Percentiles rank a stretch among this genome's conserved stretches.
phyloP scores from a whole-genome alignment of 2,888 invertebrate species.

The Corythucha ciliata region DNA sequence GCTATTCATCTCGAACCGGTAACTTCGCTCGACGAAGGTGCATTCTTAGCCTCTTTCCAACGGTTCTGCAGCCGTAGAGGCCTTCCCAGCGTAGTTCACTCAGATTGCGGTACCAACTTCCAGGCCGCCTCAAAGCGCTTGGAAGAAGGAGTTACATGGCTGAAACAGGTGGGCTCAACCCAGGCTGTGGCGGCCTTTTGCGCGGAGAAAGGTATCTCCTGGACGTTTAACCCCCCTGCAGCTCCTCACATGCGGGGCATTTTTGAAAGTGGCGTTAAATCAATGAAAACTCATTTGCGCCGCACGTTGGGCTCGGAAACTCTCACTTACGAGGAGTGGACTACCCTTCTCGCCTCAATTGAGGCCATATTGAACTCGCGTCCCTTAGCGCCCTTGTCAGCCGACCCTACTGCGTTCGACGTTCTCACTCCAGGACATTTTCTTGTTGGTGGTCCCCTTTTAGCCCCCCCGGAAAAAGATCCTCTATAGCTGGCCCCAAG shows the following conservation, averaged over 20 bases:
- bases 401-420: slow-evolving; percentile 30
- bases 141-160: slow-evolving; percentile 6
- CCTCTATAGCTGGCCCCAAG: slow-evolving; percentile 22
- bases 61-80: slow-evolving; percentile 38
- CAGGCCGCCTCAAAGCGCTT: slow-evolving; percentile 35
- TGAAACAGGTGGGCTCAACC: background rate
- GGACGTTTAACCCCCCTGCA: slow-evolving; percentile 29
- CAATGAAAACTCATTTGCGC: slow-evolving; percentile 35
- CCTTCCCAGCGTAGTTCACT: slow-evolving; percentile 34
- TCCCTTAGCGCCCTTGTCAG: slow-evolving; percentile 34
- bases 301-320: slow-evolving; percentile 28
- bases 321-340: slow-evolving; percentile 36
- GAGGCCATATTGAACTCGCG: slow-evolving; percentile 37
- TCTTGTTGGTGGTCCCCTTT: slow-evolving; percentile 34
- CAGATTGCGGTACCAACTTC: slow-evolving; percentile 40
- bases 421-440: slow-evolving; percentile 39
- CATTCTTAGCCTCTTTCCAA: slow-evolving; percentile 37
- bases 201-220: slow-evolving; percentile 31
- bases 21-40: slow-evolving; percentile 35
- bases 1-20: slow-evolving; percentile 39
- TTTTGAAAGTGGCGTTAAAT: slow-evolving; percentile 38
- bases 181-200: slow-evolving; percentile 27
- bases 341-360: slow-evolving; percentile 34
- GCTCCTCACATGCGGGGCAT: slow-evolving; percentile 37
- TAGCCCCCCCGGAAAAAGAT: slow-evolving; percentile 32